phyloP scores from a whole-genome alignment of 2,113 vertebrate genomes.

The Anhinga anhinga region DNA sequence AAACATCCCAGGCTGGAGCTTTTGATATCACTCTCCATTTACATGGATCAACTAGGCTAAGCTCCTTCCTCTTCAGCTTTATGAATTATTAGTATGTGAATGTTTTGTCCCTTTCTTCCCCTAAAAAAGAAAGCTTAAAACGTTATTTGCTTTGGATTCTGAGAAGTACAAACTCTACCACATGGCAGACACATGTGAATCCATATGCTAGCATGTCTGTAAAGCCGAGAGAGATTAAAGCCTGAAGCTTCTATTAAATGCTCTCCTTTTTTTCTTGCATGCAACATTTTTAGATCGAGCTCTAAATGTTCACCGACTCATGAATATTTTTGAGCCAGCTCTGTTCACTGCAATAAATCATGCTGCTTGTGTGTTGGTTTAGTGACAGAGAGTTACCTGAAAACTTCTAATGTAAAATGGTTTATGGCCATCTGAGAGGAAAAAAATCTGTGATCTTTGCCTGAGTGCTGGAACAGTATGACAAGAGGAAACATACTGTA shows the following conservation, averaged over 20 bases:
- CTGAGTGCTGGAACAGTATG: constrained; percentile 57
- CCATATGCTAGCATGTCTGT: constrained; percentile 69
- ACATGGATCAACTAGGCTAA: background rate
- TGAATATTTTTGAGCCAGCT: constrained; percentile 41
- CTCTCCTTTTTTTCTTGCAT: constrained; percentile 44
- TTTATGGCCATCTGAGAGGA: constrained; percentile 38
- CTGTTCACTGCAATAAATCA: constrained; percentile 13
- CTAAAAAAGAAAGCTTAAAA: constrained; percentile 59
- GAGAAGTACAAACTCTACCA: constrained; percentile 52
- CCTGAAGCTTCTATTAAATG: constrained; percentile 58
- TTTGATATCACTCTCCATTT: background rate
- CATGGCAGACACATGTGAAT: constrained; percentile 67
- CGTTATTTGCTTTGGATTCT: constrained; percentile 68
- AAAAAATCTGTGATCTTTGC: constrained; percentile 33
- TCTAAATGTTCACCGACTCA: constrained; percentile 32
- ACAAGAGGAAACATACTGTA: constrained; percentile 55
- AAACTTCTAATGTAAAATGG: constrained; percentile 49
- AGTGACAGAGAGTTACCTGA: constrained; percentile 56
- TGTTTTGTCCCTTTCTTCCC: constrained; percentile 39
- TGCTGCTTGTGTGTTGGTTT: constrained; percentile 3
- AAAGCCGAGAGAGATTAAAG: constrained; percentile 54
- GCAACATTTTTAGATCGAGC: constrained; percentile 52
- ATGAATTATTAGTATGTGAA: background rate
- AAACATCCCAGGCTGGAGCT: background rate
- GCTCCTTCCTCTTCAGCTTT: background rate